Evolutionary conservation across 2,888 invertebrate genomes (phyloP), one percentile per base, ranked within the genome.

Genomic region (Andrena marginata): DNA sequence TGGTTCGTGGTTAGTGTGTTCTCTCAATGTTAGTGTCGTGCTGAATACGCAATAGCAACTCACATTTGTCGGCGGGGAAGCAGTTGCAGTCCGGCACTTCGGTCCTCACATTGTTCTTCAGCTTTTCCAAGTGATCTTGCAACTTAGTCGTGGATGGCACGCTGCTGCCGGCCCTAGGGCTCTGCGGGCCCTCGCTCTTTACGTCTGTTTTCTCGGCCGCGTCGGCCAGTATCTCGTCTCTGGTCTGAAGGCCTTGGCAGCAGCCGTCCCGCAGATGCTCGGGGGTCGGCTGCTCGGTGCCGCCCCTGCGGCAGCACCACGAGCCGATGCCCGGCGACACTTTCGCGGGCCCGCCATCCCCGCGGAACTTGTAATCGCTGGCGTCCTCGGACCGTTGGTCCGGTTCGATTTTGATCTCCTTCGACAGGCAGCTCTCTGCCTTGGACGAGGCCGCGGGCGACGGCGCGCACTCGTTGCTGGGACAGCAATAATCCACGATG

Each of bases 31-130:
- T 92, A 93, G 91, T 92, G 91, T 92, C 89, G 90, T 91, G 90
- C 89, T 87, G 88, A 89, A 92, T 91, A 91, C 88, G 80, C 90
- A 91, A 92, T 90, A 88, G 87, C 87, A 91, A 94, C 95, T 94
- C 94, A 95, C 95, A 94, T 94, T 97, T 97, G 92, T 98, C 98
- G 84, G 97, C 96, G 73, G 97, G 96, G 94, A 98, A 97, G 95
- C 98, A 98, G 93, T 97, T 96, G 94, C 98, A 98, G 91, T 97
- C 96, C n/a, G 98, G 98, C 82, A 98, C 97, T 95, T 98, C 98
- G 71, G 97, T 96, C 93, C 97, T 96, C 35, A 96, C 95, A 94
- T 97, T 97, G 91, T 96, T 96, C 93, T 95, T 95, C 85, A 95
- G 92, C 85, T 95, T 94, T 83, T 95, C 95, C 87, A 96, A 93